Base-by-base conservation (phyloP, 2,113 vertebrate genomes). In the Eubucco bourcierii region DNA sequence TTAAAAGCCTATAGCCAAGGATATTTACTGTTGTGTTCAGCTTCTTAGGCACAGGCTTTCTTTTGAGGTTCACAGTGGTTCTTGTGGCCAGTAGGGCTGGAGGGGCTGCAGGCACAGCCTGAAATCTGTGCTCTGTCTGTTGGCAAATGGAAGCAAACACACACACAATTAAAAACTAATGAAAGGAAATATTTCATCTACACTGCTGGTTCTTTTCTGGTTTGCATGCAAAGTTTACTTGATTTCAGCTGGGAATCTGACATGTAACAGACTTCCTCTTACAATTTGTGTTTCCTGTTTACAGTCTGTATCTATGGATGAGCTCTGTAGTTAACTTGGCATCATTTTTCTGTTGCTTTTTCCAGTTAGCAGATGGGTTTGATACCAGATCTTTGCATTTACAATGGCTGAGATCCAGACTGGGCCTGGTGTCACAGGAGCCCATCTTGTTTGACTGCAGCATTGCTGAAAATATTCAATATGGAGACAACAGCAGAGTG, bases 401-500 rank as follows among this genome's bases (percentile, higher is more conserved):
- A 23, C 78, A 93, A 55, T 97, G 94, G 84, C 47, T 95, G 79
- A 94, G 96, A 58, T 96, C 95, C 74, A 93, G 95, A 20, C 46
- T 97, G 64, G 97, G 94, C 24, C 83, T 97, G 39, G 95, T 98
- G 65, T 98, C 97, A 31, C 97, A 98, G 85, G 97, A 98, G 55
- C 97, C 97, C 13, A 59, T 95, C 90, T 88, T 98, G 29, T 98
- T 96, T 96, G 95, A 97, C 90, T 94, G 95, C 53, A 97, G 93
- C 82, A 97, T 97, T 86, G 89, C 89, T 64, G 96, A 97, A 96
- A 98, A 97, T 73, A 98, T 98, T 87, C 77, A 34, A 7, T 97
- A 97, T 28, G 96, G 94, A 68, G 89, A 95, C 93, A 94, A 91
- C 68, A 80, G 89, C 60, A 96, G 95, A 50, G 33, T 84, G 41